A percentile compares a stretch with the other conserved stretches of the same genome.
Conservation (phyloP, 2,797 vertebrate genomes). For the Phoeniculus purpureus region DNA sequence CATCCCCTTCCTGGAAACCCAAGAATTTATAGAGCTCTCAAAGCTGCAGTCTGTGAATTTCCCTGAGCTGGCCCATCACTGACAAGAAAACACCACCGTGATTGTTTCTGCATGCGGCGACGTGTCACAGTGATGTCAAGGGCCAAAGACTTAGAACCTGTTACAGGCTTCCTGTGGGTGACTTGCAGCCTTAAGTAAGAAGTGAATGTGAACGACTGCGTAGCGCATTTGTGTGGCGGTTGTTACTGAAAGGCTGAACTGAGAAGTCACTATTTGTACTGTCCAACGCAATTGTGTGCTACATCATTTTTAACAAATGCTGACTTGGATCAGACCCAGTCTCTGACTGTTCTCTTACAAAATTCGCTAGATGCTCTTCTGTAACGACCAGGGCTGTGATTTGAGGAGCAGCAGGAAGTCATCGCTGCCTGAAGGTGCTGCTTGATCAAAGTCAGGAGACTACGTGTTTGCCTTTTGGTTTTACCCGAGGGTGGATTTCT, state of each 20-base stretch:
- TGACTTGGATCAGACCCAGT: slow-evolving; percentile 1
- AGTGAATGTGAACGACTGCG: not conserved
- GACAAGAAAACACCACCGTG: not conserved
- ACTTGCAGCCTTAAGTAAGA: not conserved
- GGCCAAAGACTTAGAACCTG: not conserved
- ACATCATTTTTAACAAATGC: not conserved
- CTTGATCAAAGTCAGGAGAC: slow-evolving; percentile 35
- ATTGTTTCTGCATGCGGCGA: not conserved
- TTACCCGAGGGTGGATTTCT: not conserved
- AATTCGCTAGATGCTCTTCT: slow-evolving; percentile 2
- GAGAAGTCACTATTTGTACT: not conserved
- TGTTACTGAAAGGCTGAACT: not conserved
- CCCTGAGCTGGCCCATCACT: not conserved
- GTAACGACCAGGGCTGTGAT: slow-evolving; percentile 25
- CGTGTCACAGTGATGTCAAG: not conserved
- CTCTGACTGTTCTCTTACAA: not conserved
- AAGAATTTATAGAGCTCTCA: not conserved
- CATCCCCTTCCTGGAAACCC: not conserved
- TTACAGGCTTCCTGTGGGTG: not conserved
- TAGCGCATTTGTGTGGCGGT: not conserved
- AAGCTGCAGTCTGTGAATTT: not conserved
- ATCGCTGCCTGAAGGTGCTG: slow-evolving; percentile 38
- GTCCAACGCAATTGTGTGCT: not conserved
- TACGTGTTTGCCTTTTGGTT: not conserved
- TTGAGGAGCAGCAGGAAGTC: not conserved